These are phyloP conservation scores for Gadus macrocephalus DNA, from an alignment of 2,113 vertebrate genomes.

Conservation along the genomic window DNA sequence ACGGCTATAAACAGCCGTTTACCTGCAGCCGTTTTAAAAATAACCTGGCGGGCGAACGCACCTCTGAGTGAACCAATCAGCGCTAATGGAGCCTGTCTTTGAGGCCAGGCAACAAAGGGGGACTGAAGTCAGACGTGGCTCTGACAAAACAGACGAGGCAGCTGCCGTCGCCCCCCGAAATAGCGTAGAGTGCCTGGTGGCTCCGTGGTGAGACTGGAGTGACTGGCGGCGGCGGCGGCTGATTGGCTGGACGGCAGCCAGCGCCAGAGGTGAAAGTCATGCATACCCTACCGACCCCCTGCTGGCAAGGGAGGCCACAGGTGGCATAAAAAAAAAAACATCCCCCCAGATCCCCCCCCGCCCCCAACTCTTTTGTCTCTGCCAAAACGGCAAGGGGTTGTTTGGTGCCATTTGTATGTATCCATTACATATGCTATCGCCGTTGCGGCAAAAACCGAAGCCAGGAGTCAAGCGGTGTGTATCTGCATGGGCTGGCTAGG, in stretches of 20 bases:
- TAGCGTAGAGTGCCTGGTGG: conserved; percentile 30
- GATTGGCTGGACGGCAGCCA: conserved; percentile 28
- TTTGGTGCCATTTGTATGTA: conserved; percentile 19
- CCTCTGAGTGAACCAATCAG: too few species aligned
- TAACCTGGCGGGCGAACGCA: too few species aligned
- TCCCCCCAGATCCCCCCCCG: conserved; percentile 50
- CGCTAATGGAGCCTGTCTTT: too few species aligned
- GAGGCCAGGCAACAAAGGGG: too few species aligned
- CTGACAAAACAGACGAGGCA: conserved; percentile 51
- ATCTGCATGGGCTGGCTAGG: conserved; percentile 23
- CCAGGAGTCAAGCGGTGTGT: conserved; percentile 35
- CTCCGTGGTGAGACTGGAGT: too few species aligned
- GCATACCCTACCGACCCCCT: conserved; percentile 27
- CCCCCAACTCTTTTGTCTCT: conserved; percentile 22
- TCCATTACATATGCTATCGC: conserved; percentile 28
- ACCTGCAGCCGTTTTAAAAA: too few species aligned
- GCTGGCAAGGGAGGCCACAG: conserved; percentile 51
- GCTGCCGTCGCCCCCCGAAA: conserved; percentile 57
- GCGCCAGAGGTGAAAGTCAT: conserved; percentile 40
- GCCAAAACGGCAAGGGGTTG: conserved; percentile 25
- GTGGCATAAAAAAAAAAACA: conserved; percentile 34
- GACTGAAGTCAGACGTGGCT: neutral
- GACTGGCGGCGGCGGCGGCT: conserved; percentile 7
- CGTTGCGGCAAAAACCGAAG: conserved; percentile 13
- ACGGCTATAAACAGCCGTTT: too few species aligned